Percentiles rank a stretch among this genome's conserved stretches.
These are phyloP conservation scores for Trichonephila clavipes DNA, from an alignment of 1,140 invertebrate genomes.

Conservation along the genomic window DNA sequence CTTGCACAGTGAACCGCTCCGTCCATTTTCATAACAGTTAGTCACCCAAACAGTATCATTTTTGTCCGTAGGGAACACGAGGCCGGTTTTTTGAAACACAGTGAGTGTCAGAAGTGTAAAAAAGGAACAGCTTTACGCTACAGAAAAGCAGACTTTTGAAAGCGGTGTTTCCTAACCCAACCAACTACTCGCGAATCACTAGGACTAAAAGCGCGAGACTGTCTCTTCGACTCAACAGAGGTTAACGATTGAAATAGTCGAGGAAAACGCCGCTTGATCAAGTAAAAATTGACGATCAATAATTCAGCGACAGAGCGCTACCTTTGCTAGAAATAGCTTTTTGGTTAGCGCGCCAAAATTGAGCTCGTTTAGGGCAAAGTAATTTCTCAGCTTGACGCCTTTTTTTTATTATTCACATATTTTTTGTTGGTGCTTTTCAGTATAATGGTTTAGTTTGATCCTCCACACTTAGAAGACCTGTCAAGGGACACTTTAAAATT, in stretches of 20 bases:
- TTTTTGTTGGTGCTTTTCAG: no score
- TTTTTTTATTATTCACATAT: neutral
- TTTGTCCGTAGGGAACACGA: neutral
- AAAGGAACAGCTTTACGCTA: slow-evolving; percentile 44
- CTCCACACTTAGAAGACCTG: no score
- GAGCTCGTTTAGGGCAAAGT: slow-evolving; percentile 42
- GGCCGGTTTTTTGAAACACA: neutral
- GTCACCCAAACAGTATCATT: slow-evolving; percentile 11
- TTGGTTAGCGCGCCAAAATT: slow-evolving; percentile 72
- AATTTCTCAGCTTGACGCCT: slow-evolving; percentile 14
- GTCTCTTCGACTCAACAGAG: slow-evolving; percentile 56
- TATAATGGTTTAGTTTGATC: no score
- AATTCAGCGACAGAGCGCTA: slow-evolving; percentile 69
- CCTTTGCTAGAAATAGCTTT: slow-evolving; percentile 66
- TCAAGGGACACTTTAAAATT: no score
- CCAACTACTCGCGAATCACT: slow-evolving; percentile 62
- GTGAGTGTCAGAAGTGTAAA: neutral
- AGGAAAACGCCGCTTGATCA: slow-evolving; percentile 71
- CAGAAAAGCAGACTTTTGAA: slow-evolving; percentile 46
- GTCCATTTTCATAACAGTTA: slow-evolving; percentile 51
- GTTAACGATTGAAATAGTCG: slow-evolving; percentile 67
- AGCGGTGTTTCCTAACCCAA: slow-evolving; percentile 52
- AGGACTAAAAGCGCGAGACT: slow-evolving; percentile 65
- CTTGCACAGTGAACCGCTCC: slow-evolving; percentile 46
- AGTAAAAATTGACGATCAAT: slow-evolving; percentile 75